phyloP scores from a whole-genome alignment of 1,140 invertebrate species.

The Plutomurus gul region DNA sequence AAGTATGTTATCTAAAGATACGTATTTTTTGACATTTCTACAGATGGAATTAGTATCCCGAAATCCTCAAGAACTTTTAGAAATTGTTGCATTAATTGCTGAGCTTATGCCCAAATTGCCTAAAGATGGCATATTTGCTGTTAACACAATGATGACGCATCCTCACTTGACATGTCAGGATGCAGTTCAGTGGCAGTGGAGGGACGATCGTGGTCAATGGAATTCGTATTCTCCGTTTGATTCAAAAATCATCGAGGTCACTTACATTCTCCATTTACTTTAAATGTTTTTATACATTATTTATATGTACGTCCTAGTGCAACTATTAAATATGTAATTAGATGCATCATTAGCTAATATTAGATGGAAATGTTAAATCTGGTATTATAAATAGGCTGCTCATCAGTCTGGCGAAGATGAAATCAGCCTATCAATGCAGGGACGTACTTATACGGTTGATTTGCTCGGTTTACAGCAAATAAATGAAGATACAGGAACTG shows the following conservation, averaged over 20 bases:
- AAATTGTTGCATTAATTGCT: conserved; percentile 93
- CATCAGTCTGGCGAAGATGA: conserved; percentile 93
- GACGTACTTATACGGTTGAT: conserved; percentile 92
- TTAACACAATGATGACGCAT: conserved; percentile 82
- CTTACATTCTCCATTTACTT: neutral
- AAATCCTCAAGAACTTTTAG: conserved; percentile 92
- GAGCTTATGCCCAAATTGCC: conserved; percentile 94
- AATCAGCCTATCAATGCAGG: conserved; percentile 86
- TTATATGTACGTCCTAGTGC: conserved; percentile 6
- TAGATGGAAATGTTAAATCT: no score
- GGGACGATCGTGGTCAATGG: conserved; percentile 78
- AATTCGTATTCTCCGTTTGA: conserved; percentile 74
- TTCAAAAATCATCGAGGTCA: conserved; percentile 79
- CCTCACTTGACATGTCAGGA: conserved; percentile 66
- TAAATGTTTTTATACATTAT: neutral
- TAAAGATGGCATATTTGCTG: conserved; percentile 89
- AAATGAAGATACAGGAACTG: conserved; percentile 94
- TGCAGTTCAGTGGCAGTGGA: conserved; percentile 92
- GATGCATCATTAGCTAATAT: no score
- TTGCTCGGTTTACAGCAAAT: conserved; percentile 97
- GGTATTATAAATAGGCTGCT: conserved; percentile 69
- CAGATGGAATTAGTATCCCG: conserved; percentile 83
- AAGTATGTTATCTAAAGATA: no score
- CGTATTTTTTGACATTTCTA: neutral
- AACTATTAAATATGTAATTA: neutral